These are phyloP conservation scores for Anolis carolinensis DNA, from an alignment of 2,113 vertebrate genomes.

Conservation along the genomic window DNA sequence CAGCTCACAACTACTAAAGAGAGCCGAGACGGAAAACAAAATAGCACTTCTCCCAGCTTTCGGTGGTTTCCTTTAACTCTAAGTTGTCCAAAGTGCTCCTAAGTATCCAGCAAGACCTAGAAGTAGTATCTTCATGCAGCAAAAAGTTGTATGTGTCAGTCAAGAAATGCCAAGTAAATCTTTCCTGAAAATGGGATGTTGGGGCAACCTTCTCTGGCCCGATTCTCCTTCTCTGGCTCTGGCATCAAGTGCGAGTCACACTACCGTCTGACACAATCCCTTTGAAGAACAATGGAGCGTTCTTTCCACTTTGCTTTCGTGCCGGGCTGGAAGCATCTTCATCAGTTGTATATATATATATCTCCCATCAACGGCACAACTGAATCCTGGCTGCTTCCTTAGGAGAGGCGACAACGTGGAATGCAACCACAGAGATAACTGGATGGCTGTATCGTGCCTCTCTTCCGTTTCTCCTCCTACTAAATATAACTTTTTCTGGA, in stretches of 20 bases:
- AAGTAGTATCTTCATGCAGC: neutral
- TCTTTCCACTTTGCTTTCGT: slow-evolving; percentile 53
- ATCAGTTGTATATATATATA: neutral
- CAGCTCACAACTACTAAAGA: neutral
- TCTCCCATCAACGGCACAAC: neutral
- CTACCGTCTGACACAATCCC: slow-evolving; percentile 24
- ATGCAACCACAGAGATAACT: slow-evolving; percentile 46
- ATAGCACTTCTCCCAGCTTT: neutral
- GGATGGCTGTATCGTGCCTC: slow-evolving; percentile 60
- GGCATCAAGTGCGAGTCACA: slow-evolving; percentile 67
- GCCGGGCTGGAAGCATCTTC: slow-evolving; percentile 45
- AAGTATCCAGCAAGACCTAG: slow-evolving; percentile 7
- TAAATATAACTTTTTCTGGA: slow-evolving; percentile 72
- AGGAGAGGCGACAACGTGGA: slow-evolving; percentile 36
- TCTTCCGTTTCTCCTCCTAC: slow-evolving; percentile 56
- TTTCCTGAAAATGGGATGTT: neutral
- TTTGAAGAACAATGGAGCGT: slow-evolving; percentile 68
- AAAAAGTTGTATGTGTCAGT: too few species aligned
- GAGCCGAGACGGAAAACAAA: neutral
- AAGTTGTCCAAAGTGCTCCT: neutral
- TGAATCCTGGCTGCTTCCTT: neutral
- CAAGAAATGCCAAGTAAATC: too few species aligned
- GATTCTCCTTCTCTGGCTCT: slow-evolving; percentile 68
- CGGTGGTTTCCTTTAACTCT: neutral
- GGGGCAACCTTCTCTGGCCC: slow-evolving; percentile 23